Evolutionary conservation across 1,140 invertebrate species (phyloP).

Genomic region (Sarcophaga peregrina): DNA sequence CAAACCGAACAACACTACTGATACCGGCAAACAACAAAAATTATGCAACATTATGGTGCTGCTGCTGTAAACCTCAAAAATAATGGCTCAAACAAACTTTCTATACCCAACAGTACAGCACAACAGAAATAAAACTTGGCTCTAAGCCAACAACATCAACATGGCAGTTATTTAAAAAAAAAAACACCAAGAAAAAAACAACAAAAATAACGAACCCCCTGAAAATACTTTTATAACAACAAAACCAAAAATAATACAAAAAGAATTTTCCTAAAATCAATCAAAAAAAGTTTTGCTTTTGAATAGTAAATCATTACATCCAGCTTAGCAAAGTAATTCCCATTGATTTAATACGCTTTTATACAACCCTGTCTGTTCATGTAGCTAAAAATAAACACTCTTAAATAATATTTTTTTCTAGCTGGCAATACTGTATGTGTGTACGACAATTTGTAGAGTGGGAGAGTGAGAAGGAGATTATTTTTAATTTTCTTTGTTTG

Average conservation of each 20-base stretch:
- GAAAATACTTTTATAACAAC: not conserved
- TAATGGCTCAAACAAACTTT: not conserved
- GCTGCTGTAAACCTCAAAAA: conserved; percentile 2
- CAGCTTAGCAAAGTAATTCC: not conserved
- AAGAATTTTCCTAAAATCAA: no score
- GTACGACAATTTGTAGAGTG: not conserved
- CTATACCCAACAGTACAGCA: not conserved
- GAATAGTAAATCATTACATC: not conserved
- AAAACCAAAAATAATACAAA: not conserved
- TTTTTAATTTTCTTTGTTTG: no score
- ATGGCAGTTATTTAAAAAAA: not conserved
- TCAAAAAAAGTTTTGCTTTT: no score
- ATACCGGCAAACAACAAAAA: not conserved
- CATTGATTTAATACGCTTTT: not conserved
- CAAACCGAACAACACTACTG: no score
- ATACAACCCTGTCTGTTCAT: not conserved
- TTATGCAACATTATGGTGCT: conserved; percentile 8
- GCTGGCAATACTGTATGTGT: not conserved
- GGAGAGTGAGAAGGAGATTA: no score
- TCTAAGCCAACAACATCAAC: not conserved
- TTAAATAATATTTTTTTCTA: not conserved
- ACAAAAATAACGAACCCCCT: not conserved
- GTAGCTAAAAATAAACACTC: not conserved
- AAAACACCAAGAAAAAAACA: not conserved
- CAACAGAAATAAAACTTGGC: not conserved